A percentile compares a stretch with the other conserved stretches of the same genome.
phyloP scores from a whole-genome alignment of 2,888 invertebrate genomes.

The Sericinus montela region DNA sequence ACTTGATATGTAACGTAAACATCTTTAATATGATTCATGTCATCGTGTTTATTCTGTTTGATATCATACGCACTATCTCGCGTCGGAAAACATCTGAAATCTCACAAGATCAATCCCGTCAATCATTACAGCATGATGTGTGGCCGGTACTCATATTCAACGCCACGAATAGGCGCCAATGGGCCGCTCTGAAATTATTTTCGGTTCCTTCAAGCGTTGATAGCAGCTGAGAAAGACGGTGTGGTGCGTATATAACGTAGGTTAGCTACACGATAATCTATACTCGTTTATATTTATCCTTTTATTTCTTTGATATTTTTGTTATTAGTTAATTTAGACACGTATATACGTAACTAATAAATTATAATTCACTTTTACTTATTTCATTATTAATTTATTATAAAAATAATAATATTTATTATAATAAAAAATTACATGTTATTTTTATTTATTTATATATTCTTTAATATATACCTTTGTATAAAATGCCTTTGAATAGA shows the following conservation, averaged over 20 bases:
- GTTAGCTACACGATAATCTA: background rate
- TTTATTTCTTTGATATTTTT: too few species aligned
- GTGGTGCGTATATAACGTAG: background rate
- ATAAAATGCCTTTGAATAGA: too few species aligned
- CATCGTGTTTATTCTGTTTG: background rate
- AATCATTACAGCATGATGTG: slow-evolving; percentile 9
- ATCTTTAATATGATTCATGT: background rate
- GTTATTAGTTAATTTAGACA: too few species aligned
- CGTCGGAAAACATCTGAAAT: slow-evolving; percentile 2
- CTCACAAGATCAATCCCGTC: slow-evolving; percentile 8
- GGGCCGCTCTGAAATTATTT: slow-evolving; percentile 12
- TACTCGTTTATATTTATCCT: background rate
- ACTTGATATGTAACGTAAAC: background rate
- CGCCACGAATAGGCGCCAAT: slow-evolving; percentile 22
- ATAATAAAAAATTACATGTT: too few species aligned
- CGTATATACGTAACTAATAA: too few species aligned
- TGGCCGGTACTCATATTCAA: slow-evolving; percentile 7
- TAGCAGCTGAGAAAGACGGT: slow-evolving; percentile 1
- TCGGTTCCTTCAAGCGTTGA: slow-evolving; percentile 4
- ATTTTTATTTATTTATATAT: too few species aligned
- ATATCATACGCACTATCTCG: background rate
- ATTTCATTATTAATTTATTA: too few species aligned
- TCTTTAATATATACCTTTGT: too few species aligned
- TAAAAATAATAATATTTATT: too few species aligned
- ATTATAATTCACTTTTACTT: too few species aligned